Evolutionary conservation across 2,797 vertebrate genomes (phyloP), one percentile per base, ranked within the genome.

Genomic region (Dermochelys coriacea): DNA sequence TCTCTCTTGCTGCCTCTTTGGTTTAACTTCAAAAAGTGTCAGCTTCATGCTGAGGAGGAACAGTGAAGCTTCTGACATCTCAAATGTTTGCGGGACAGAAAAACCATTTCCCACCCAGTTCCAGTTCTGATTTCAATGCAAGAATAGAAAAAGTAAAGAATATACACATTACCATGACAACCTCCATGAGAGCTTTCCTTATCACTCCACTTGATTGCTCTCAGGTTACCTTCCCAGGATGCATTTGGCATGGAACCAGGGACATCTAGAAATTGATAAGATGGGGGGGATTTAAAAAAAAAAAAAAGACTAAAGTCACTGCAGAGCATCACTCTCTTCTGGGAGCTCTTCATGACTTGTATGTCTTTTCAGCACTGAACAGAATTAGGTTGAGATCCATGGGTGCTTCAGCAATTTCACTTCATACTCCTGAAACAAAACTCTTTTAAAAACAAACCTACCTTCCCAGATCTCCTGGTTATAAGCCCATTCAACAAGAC

Each of bases 211-310:
- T 98, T 98, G 47, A 98, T 82, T 0, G 97, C 97, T 96, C 98
- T 96, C 74, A 98, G 95, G 86, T 97, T 95, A 37, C 98, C 98
- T 23, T 95, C 93, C 98, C 97, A 98, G 10, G 94, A 95, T 2
- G 95, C 98, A 0, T 96, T 97, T 37, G 98, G 98, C 97, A 98
- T 98, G 77, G 98, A 97, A 78, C 97, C 98, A 12, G 97, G 98
- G 21, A 98, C 97, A 91, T 91, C 97, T 98, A 94, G 55, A 96
- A 31, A 74, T 68, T 34, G 78, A 75, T 23, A 93, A 90, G 75
- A 94, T 79, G 90, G 37, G 86, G 81, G 83, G 88, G 23, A n/a
- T n/a, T n/a, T n/a, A n/a, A n/a, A n/a, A n/a, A n/a, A n/a, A n/a
- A n/a, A n/a, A n/a, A n/a, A n/a, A n/a, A n/a, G n/a, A n/a, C n/a